Evolutionary conservation across 2,113 vertebrate genomes (phyloP).

Genomic region (Scopus umbretta): DNA sequence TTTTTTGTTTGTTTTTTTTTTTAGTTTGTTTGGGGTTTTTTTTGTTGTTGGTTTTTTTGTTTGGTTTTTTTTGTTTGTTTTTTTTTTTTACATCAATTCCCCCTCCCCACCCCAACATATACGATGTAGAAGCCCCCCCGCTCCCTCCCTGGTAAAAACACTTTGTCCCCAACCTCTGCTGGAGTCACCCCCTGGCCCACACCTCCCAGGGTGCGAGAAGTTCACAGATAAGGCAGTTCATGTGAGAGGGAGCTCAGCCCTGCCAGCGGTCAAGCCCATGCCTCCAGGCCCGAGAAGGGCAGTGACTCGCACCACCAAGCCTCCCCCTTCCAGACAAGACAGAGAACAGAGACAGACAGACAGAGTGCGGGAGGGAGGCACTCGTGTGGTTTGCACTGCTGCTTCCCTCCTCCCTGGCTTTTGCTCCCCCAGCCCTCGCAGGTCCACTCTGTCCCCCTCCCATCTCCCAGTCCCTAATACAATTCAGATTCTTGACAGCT

Average conservation of each 20-base stretch:
- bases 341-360: conserved; percentile 65
- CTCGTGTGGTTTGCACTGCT: conserved; percentile 45
- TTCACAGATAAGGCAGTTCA: conserved; percentile 75
- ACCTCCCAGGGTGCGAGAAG: conserved; percentile 51
- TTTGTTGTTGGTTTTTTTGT: neutral
- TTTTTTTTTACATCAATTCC: neutral
- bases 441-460: conserved; percentile 25
- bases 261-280: conserved; percentile 33
- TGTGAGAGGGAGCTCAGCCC: conserved; percentile 63
- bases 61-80: neutral
- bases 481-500: conserved; percentile 60
- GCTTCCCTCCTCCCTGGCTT: conserved; percentile 30
- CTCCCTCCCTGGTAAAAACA: conserved; percentile 28
- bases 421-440: conserved; percentile 22
- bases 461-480: conserved; percentile 42
- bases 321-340: conserved; percentile 49
- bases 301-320: conserved; percentile 3
- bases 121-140: neutral
- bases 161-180: neutral
- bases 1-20: neutral
- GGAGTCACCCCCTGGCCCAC: neutral
- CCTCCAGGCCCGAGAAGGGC: conserved; percentile 58
- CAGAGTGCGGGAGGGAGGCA: conserved; percentile 42
- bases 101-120: neutral
- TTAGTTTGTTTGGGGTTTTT: neutral